Percentiles rank a stretch among this genome's conserved stretches.
These are phyloP conservation scores for Eupelmus urozonus DNA, from an alignment of 2,888 invertebrate genomes.

Conservation along the genomic window DNA sequence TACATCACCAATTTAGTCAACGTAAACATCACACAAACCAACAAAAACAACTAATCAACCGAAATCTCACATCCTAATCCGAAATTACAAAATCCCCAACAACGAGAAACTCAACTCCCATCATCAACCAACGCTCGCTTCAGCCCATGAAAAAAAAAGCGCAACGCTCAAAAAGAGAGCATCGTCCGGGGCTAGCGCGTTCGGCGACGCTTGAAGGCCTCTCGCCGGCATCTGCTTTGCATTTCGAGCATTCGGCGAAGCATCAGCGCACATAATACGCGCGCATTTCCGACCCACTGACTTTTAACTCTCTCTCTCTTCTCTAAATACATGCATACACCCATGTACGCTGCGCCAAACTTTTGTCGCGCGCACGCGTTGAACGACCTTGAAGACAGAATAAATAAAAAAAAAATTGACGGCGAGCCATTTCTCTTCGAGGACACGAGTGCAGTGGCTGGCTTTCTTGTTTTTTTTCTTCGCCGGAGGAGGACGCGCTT, in stretches of 20 bases:
- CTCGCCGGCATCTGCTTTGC: slow-evolving; percentile 40
- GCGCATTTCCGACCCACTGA: slow-evolving; percentile 33
- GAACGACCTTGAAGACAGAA: background rate
- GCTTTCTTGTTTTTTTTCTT: background rate
- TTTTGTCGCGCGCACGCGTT: too few relatives aligned
- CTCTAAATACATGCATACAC: background rate
- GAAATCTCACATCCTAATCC: too few relatives aligned
- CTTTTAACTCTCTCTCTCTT: slow-evolving; percentile 25
- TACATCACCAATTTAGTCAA: too few relatives aligned
- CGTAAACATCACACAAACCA: too few relatives aligned
- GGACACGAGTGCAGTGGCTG: too few relatives aligned
- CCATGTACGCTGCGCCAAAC: too few relatives aligned
- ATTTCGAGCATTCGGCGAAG: slow-evolving; percentile 35
- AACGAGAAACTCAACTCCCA: too few relatives aligned
- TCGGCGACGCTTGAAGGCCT: background rate
- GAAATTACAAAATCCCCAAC: too few relatives aligned
- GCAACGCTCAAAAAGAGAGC: background rate
- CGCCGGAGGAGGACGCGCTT: too few relatives aligned
- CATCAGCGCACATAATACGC: background rate
- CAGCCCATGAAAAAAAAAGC: too few relatives aligned
- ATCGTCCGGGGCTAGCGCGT: background rate
- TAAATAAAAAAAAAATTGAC: background rate
- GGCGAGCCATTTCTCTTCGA: background rate
- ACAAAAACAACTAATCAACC: too few relatives aligned
- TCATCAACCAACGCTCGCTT: too few relatives aligned